These are phyloP conservation scores for Laspeyria flexula DNA, from an alignment of 2,888 invertebrate genomes.

Conservation along the genomic window DNA sequence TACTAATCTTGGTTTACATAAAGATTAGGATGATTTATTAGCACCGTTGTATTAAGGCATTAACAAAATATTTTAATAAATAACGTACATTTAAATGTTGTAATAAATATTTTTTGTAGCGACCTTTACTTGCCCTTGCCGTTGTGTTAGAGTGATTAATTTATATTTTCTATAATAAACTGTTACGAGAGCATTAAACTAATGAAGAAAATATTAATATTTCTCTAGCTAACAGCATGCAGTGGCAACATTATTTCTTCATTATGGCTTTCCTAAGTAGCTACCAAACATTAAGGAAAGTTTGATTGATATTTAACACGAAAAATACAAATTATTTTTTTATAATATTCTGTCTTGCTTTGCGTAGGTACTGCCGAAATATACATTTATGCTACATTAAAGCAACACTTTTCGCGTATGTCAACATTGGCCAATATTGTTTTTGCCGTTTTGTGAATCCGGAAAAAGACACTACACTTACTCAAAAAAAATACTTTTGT, in stretches of 20 bases:
- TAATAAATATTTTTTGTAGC: slow-evolving; percentile 1
- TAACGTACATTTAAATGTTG: not conserved
- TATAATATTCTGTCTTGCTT: too few relatives aligned
- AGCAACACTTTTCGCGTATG: too few relatives aligned
- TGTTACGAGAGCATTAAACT: not conserved
- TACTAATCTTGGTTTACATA: slow-evolving; percentile 12
- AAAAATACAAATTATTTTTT: not conserved
- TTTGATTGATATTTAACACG: not conserved
- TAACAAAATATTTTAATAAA: slow-evolving; percentile 2
- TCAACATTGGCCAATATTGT: too few relatives aligned
- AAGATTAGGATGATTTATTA: slow-evolving; percentile 27
- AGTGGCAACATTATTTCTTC: not conserved
- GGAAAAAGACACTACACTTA: too few relatives aligned
- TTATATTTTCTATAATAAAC: slow-evolving; percentile 19
- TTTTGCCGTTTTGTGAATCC: too few relatives aligned
- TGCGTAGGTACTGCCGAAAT: too few relatives aligned
- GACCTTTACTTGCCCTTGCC: slow-evolving; percentile 27
- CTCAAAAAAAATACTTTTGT: too few relatives aligned
- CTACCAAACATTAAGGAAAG: not conserved
- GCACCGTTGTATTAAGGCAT: not conserved
- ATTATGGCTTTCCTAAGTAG: not conserved
- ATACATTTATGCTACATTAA: too few relatives aligned
- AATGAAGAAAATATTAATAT: slow-evolving; percentile 4
- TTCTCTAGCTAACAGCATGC: not conserved
- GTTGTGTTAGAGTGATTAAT: slow-evolving; percentile 30